Percentiles rank a stretch among this genome's conserved stretches.
These are phyloP conservation scores for Hystrix cristata DNA, from an alignment of 2,113 vertebrate species.

Conservation along the genomic window DNA sequence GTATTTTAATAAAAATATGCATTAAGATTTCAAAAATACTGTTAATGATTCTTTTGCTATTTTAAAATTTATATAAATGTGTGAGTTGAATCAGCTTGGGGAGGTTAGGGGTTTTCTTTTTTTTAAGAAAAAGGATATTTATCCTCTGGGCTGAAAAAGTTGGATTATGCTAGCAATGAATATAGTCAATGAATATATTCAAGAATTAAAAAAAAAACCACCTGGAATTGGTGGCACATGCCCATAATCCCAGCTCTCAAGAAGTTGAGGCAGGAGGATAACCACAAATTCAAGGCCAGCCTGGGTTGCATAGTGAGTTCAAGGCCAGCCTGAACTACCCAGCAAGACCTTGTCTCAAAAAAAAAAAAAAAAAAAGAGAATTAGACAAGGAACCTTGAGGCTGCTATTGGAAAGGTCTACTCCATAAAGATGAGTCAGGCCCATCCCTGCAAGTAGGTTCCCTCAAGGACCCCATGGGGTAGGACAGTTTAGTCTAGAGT, in stretches of 20 bases:
- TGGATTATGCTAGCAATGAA: not conserved
- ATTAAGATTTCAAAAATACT: constrained; percentile 47
- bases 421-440: not conserved
- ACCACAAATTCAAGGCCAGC: not conserved
- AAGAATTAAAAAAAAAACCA: not conserved
- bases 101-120: not conserved
- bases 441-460: not conserved
- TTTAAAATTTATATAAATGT: constrained; percentile 9
- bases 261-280: not conserved
- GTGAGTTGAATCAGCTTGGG: not conserved
- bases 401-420: not conserved
- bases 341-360: not conserved
- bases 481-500: not conserved
- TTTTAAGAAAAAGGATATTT: constrained; percentile 13
- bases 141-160: not conserved
- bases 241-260: not conserved
- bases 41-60: constrained; percentile 38
- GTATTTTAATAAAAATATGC: constrained; percentile 7
- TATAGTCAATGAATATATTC: not conserved
- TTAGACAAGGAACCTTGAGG: not conserved
- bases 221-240: not conserved
- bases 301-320: not conserved
- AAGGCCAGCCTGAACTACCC: not conserved
- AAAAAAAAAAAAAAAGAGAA: no score
- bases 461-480: not conserved